phyloP scores from a whole-genome alignment of 1,140 invertebrate species.

The Marisa cornuarietis region DNA sequence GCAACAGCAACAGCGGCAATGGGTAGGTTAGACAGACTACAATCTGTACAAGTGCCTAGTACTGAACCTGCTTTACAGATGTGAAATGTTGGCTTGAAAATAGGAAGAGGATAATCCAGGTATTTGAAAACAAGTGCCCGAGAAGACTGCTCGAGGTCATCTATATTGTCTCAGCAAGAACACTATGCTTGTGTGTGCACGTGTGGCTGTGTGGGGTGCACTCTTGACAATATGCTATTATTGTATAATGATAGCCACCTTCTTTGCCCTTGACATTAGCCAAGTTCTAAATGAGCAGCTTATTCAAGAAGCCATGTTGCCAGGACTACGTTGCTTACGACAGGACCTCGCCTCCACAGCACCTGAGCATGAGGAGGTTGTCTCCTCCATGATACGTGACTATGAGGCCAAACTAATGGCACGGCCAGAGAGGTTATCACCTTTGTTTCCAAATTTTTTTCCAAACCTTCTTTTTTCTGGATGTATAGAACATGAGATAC shows the following conservation, averaged over 20 bases:
- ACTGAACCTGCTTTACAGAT: too few species aligned
- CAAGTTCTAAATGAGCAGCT: constrained; percentile 65
- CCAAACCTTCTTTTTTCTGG: background rate
- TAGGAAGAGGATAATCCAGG: too few species aligned
- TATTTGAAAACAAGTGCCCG: too few species aligned
- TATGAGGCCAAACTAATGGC: constrained; percentile 61
- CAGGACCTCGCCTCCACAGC: constrained; percentile 61
- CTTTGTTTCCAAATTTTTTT: background rate
- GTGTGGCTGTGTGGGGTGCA: constrained; percentile 7
- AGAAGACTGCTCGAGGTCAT: too few species aligned
- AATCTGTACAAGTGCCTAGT: too few species aligned
- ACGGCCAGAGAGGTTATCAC: constrained; percentile 45
- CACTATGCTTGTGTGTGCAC: background rate
- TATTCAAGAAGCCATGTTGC: constrained; percentile 64
- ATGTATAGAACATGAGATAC: too few species aligned
- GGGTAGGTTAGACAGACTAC: too few species aligned
- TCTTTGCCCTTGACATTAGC: constrained; percentile 14
- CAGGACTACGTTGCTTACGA: constrained; percentile 63
- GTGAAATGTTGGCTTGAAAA: too few species aligned
- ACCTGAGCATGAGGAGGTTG: constrained; percentile 63
- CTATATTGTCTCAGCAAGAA: too few species aligned
- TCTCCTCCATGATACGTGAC: constrained; percentile 64
- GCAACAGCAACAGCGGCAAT: too few species aligned
- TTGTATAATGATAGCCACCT: too few species aligned
- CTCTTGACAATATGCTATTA: too few species aligned